These are phyloP conservation scores for Phaonia tiefii DNA, from an alignment of 2,888 invertebrate genomes.

Conservation along the genomic window DNA sequence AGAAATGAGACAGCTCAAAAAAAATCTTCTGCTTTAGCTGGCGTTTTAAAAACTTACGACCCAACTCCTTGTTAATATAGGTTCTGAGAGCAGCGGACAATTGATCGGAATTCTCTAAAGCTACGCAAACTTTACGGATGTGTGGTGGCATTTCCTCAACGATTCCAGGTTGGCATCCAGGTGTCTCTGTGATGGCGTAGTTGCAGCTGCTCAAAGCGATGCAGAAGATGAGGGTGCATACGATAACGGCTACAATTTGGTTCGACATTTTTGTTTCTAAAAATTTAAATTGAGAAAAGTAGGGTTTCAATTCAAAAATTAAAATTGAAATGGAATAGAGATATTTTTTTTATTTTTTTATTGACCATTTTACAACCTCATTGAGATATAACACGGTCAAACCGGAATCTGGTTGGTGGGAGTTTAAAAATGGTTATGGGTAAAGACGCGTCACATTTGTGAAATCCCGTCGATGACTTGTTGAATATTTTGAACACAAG, in stretches of 20 bases:
- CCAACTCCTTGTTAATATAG: constrained; percentile 80
- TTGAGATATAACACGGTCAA: no score
- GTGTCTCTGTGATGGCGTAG: constrained; percentile 77
- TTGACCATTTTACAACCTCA: no score
- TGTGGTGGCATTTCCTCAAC: constrained; percentile 83
- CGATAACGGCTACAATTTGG: constrained; percentile 73
- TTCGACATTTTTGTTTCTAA: constrained; percentile 76
- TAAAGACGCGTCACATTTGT: no score
- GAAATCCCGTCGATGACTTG: no score
- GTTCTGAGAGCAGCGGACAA: constrained; percentile 77
- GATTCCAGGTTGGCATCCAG: constrained; percentile 83
- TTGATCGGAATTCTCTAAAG: constrained; percentile 81
- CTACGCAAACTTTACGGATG: constrained; percentile 83
- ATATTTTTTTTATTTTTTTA: no score
- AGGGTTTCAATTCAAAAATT: background rate
- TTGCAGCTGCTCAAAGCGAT: constrained; percentile 68
- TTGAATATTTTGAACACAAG: no score
- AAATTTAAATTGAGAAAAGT: constrained; percentile 33
- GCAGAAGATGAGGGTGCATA: constrained; percentile 69
- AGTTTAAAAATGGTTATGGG: no score
- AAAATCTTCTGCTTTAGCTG: no score
- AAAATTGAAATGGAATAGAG: no score
- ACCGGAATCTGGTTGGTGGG: no score
- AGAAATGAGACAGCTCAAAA: no score
- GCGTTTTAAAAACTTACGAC: constrained; percentile 73